Evolutionary conservation across 2,888 invertebrate species (phyloP), one percentile per base, ranked within the genome.

Genomic region (Byasa hedistus): DNA sequence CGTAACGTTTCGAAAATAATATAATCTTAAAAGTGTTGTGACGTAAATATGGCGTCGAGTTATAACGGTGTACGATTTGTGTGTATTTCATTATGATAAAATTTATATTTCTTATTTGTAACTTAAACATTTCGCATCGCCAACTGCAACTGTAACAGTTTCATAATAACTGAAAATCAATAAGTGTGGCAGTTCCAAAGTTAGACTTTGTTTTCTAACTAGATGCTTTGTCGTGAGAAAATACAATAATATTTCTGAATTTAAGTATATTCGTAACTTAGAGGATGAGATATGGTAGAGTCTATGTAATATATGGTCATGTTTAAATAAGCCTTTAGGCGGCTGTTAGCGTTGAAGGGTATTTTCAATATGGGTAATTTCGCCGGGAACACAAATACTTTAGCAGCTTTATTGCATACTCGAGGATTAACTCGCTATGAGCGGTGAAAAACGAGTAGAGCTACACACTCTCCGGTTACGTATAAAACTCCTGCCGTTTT

Each of bases 301-400:
- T 81, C 74, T 75, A 80, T 81, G 80, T 82, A 80, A 79, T 80
- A 79, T 80, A 82, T 77, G 77, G 75, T 75, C 75, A 75, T 78
- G 80, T 85, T 86, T 86, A 87, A 87, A 88, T 88, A 88, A 88
- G 85, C 87, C 84, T 86, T 86, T 82, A 84, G 85, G 76, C 80
- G 81, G 83, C 84, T 85, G 86, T 86, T 88, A 87, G 87, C 85
- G 81, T 82, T 81, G 87, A 86, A 86, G 88, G 89, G 89, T 88
- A 89, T 89, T 89, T 89, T 88, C 91, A 89, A 90, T 91, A 89
- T 89, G 89, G 91, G 89, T 89, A 89, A 91, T 91, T 89, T 91
- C 81, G 86, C 85, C 79, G 83, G 85, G 82, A 87, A 87, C 85
- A 86, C 87, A 89, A 90, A 90, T 90, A 88, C 87, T 89, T 89